Conservation (phyloP, 1,140 invertebrate species). For the Sesamia nonagrioides region DNA sequence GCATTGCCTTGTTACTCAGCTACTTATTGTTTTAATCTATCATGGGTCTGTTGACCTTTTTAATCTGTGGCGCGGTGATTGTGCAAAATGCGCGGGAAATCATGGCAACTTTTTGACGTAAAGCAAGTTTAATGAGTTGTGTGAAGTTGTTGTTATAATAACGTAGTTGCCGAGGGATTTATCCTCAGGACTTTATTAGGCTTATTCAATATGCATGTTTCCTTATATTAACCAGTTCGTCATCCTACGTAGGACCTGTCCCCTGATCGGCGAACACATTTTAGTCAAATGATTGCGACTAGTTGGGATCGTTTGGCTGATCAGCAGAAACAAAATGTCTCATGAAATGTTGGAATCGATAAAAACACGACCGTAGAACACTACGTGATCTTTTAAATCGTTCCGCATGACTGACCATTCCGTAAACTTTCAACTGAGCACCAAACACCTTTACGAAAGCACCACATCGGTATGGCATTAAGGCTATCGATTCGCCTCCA, state of each 20-base stretch:
- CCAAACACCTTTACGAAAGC: conserved; percentile 20
- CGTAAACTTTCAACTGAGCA: conserved; percentile 3
- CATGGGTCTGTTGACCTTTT: conserved; percentile 58
- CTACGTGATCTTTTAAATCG: background rate
- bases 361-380: too few species aligned
- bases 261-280: too few species aligned
- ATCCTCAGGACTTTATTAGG: background rate
- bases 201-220: background rate
- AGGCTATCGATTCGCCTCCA: conserved; percentile 69
- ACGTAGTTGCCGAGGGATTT: background rate
- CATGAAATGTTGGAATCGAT: too few species aligned
- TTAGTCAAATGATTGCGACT: too few species aligned
- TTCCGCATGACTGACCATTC: background rate
- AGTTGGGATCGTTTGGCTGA: too few species aligned
- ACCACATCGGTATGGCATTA: conserved; percentile 51
- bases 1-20: conserved; percentile 31
- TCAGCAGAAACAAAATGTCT: too few species aligned
- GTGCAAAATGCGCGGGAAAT: conserved; percentile 16
- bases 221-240: too few species aligned
- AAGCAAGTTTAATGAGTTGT: conserved; percentile 25
- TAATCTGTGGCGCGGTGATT: conserved; percentile 34
- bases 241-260: too few species aligned
- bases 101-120: conserved; percentile 21
- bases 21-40: conserved; percentile 75
- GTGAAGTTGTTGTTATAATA: background rate